Percentiles rank a stretch among this genome's conserved stretches.
These are phyloP conservation scores for Laticauda colubrina DNA, from an alignment of 2,113 vertebrate species.

Conservation along the genomic window DNA sequence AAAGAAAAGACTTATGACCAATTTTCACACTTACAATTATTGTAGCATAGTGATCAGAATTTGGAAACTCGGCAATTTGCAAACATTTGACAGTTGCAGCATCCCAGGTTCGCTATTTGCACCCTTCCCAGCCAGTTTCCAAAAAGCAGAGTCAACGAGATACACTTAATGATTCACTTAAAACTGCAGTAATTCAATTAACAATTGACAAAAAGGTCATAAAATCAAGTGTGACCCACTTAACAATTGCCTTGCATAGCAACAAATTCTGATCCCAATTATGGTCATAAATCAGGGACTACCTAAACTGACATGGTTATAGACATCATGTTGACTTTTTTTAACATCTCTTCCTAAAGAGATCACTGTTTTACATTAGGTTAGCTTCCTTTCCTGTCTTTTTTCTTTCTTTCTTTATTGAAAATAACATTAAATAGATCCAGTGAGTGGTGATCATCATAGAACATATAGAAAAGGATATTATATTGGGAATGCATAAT, in stretches of 20 bases:
- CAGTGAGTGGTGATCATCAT: neutral
- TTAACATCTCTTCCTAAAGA: neutral
- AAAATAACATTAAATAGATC: neutral
- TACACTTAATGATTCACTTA: neutral
- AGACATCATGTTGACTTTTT: neutral
- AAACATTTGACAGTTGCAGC: neutral
- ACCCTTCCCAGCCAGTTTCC: neutral
- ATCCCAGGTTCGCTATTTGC: neutral
- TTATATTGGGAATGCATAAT: neutral
- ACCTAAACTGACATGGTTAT: neutral
- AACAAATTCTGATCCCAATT: neutral
- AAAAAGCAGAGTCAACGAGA: neutral
- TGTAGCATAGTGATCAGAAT: neutral
- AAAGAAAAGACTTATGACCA: neutral
- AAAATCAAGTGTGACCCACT: neutral
- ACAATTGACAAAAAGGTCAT: neutral
- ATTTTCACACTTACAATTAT: neutral
- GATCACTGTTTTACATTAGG: neutral
- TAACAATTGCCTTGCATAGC: neutral
- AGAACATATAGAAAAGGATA: neutral
- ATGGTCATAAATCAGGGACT: neutral
- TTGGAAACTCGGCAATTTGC: neutral
- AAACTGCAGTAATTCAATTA: neutral
- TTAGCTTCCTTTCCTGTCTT: neutral
- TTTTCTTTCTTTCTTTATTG: neutral